phyloP scores from a whole-genome alignment of 2,888 invertebrate genomes.

The Pardosa pseudoannulata region DNA sequence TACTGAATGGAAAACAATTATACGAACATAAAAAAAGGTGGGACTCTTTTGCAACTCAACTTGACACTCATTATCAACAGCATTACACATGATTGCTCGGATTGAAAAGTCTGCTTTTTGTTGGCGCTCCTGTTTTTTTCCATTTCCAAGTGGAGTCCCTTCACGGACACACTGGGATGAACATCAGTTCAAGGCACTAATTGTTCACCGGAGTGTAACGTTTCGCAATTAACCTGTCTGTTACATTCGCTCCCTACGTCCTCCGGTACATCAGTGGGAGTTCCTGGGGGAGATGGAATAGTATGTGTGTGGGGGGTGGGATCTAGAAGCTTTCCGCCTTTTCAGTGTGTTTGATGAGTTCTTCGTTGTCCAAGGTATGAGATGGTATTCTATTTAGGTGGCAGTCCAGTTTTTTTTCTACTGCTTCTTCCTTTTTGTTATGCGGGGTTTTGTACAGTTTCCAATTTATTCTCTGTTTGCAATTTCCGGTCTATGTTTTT shows the following conservation, averaged over 20 bases:
- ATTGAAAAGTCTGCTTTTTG: not conserved
- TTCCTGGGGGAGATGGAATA: not conserved
- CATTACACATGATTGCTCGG: conserved; percentile 25
- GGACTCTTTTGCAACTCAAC: not conserved
- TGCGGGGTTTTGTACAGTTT: not conserved
- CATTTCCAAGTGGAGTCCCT: not conserved
- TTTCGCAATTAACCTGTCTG: conserved; percentile 42
- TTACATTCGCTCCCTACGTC: not conserved
- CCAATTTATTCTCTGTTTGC: not conserved
- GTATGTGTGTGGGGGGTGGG: not conserved
- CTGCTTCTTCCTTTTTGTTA: not conserved
- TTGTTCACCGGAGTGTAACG: conserved; percentile 55
- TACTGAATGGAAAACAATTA: too few species aligned
- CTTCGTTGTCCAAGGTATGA: not conserved
- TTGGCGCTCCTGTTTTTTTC: not conserved
- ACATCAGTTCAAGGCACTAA: conserved; percentile 49
- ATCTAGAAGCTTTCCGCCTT: not conserved
- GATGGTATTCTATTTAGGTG: not conserved
- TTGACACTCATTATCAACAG: not conserved
- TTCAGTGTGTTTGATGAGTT: not conserved
- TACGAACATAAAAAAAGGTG: not conserved
- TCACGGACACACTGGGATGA: not conserved
- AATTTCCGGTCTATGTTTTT: not conserved
- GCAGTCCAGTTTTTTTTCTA: not conserved
- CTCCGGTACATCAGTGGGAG: not conserved